Evolutionary conservation across 2,888 invertebrate species (phyloP), one percentile per base, ranked within the genome.

Genomic region (Agonum fuliginosum): DNA sequence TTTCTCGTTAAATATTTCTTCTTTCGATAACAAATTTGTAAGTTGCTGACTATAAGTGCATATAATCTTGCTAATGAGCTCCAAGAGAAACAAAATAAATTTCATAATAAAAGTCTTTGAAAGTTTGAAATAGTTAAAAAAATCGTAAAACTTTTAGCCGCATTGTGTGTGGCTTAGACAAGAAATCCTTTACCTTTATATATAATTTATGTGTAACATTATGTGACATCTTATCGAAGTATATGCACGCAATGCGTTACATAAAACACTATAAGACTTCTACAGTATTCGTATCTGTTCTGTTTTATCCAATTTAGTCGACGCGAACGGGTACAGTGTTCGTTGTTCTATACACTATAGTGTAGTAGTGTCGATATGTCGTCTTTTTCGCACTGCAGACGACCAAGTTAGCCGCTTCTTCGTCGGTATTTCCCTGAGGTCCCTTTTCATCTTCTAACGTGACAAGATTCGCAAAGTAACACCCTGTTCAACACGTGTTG

Each of bases 401-500:
- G 82, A 80, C 80, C 80, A 80, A 78, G 58, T 62, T 62, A 14
- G 58, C 17, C 19, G 58, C 58, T 62, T 83, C 83, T 84, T 82
- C 81, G 82, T 82, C 81, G 80, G 80, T 80, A 81, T 82, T 84
- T 85, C 85, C 84, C 86, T 83, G 81, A 83, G 85, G 85, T 85
- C 85, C 86, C 85, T 86, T 86, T 86, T 86, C 86, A 86, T 86
- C 86, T 86, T 83, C 84, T 85, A 86, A 87, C 87, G 87, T 87
- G 87, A 86, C 86, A 86, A 86, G 87, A 86, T 86, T 87, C 85
- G 83, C 85, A 86, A 87, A 86, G 86, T 85, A 86, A 86, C 85
- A 85, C 85, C 84, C 84, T 84, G 85, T 84, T 86, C 86, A 86
- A 87, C 87, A 86, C 87, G 87, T 87, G 87, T 87, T 85, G 87